These are phyloP conservation scores for Pristionchus fissidentatus DNA, from an alignment of 2,888 invertebrate genomes.

Conservation along the genomic window DNA sequence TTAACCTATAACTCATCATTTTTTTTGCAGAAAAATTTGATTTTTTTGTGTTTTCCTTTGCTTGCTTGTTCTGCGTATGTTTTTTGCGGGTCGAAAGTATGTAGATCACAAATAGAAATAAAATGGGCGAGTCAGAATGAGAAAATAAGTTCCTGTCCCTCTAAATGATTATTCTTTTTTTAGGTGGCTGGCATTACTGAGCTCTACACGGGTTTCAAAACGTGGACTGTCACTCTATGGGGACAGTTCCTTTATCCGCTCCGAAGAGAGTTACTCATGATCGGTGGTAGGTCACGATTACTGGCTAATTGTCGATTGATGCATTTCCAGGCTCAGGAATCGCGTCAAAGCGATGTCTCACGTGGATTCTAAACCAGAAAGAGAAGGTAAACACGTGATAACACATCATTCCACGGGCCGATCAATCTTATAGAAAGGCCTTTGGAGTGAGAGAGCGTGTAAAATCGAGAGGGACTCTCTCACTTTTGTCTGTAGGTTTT, in stretches of 20 bases:
- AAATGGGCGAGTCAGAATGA: too few species aligned
- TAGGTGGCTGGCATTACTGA: not conserved
- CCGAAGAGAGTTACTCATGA: not conserved
- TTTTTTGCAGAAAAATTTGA: not conserved
- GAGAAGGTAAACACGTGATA: not conserved
- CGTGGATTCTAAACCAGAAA: not conserved
- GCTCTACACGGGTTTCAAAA: not conserved
- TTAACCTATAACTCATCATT: not conserved
- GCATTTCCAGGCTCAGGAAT: constrained; percentile 7
- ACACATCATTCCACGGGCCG: too few species aligned
- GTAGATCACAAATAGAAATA: too few species aligned
- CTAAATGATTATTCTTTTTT: too few species aligned
- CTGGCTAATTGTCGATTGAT: not conserved
- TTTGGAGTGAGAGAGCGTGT: too few species aligned
- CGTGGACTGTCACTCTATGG: not conserved
- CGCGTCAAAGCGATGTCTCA: not conserved
- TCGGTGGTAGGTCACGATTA: not conserved
- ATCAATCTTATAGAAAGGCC: too few species aligned
- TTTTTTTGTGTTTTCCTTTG: too few species aligned
- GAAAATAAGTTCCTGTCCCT: too few species aligned
- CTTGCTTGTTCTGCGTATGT: too few species aligned
- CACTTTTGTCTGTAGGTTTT: too few species aligned
- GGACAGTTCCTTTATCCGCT: constrained; percentile 8
- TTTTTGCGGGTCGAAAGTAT: too few species aligned
- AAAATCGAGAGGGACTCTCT: too few species aligned